A percentile compares a stretch with the other conserved stretches of the same genome.
Evolutionary conservation across 2,888 invertebrate genomes (phyloP).

Genomic region (Didymodactylos carnosus): DNA sequence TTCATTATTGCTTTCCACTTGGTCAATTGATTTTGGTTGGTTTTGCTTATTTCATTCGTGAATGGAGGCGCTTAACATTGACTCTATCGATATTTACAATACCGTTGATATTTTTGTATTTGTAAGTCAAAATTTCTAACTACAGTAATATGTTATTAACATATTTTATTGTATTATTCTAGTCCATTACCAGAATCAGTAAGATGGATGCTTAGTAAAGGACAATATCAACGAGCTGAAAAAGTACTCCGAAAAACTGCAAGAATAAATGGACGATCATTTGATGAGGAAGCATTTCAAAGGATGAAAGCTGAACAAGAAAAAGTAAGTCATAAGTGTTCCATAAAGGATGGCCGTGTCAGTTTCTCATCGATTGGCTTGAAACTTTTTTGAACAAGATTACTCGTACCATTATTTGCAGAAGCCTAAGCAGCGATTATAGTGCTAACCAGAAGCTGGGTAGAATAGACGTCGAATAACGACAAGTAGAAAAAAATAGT

Average conservation of each 20-base stretch:
- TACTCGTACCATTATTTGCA: too few species aligned
- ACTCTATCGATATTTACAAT: neutral
- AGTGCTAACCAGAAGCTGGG: too few species aligned
- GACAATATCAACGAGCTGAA: neutral
- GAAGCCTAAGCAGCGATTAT: too few species aligned
- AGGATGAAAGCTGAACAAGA: neutral
- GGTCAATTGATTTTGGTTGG: slow-evolving; percentile 8
- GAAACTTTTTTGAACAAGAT: too few species aligned
- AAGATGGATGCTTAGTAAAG: slow-evolving; percentile 1
- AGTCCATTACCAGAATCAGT: slow-evolving; percentile 13
- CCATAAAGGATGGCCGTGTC: too few species aligned
- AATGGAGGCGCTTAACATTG: slow-evolving; percentile 1
- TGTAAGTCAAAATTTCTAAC: slow-evolving; percentile 19
- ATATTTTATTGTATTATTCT: neutral
- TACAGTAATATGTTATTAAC: neutral
- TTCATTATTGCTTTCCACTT: slow-evolving; percentile 4
- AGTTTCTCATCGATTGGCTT: neutral
- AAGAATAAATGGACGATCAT: neutral
- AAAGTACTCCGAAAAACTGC: slow-evolving; percentile 3
- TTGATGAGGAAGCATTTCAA: neutral
- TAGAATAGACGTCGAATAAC: too few species aligned
- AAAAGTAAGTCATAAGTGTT: neutral
- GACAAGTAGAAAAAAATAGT: too few species aligned
- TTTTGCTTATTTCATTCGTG: slow-evolving; percentile 10
- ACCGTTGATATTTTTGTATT: slow-evolving; percentile 5